phyloP scores from a whole-genome alignment of 2,797 vertebrate species.

The Enteromius paludinosus region DNA sequence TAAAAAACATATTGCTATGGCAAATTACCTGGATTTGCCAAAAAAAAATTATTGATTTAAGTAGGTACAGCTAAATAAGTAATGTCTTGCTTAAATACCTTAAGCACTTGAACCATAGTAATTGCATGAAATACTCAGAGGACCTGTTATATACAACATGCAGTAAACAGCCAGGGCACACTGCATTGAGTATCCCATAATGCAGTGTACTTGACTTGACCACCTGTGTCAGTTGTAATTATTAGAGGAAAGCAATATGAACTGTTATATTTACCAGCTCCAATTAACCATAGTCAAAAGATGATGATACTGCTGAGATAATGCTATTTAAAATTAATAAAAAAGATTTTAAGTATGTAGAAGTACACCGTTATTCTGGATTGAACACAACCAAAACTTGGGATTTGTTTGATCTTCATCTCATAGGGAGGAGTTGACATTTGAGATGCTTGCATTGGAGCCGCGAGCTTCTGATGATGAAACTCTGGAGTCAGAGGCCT shows the following conservation, averaged over 20 bases:
- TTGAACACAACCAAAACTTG: neutral
- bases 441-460: slow-evolving; percentile 93
- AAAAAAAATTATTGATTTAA: too few relatives aligned
- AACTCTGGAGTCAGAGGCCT: slow-evolving; percentile 96
- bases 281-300: too few relatives aligned
- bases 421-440: slow-evolving; percentile 92
- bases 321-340: neutral
- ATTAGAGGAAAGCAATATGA: neutral
- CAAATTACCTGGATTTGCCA: too few relatives aligned
- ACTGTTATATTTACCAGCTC: neutral
- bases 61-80: too few relatives aligned
- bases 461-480: slow-evolving; percentile 95
- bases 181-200: neutral
- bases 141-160: neutral
- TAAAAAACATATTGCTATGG: too few relatives aligned
- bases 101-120: too few relatives aligned
- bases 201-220: neutral
- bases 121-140: neutral
- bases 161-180: neutral
- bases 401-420: slow-evolving; percentile 25
- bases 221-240: neutral
- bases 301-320: neutral
- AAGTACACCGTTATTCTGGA: neutral
- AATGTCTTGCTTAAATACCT: too few relatives aligned
- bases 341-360: neutral